Base-by-base conservation (phyloP, 1,140 invertebrate genomes). In the Goniozus legneri region DNA sequence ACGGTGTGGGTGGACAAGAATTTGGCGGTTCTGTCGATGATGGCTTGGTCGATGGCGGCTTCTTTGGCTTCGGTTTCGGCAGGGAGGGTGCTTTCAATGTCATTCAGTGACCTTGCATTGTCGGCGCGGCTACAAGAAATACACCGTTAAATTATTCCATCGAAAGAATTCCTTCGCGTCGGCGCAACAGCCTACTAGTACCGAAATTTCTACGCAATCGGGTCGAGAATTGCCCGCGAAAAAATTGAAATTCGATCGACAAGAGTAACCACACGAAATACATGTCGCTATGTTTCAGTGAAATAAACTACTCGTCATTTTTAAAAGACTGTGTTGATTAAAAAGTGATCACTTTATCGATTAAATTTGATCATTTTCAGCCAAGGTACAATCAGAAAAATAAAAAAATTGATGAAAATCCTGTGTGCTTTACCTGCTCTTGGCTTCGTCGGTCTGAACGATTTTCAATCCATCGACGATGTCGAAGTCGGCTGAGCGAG, bases 1-100 rank as follows among this genome's bases (percentile, higher is more conserved):
- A 90, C 78, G 12, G 87, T 88, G 69, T 89, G 87, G 41, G 84
- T 85, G 51, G 86, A 82, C 37, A 91, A 77, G 78, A 89, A 89
- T 47, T 83, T 81, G 45, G 84, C 80, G 21, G 87, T 79, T 33
- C 83, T 81, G 56, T 91, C 87, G 15, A 87, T 71, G 20, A 91
- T 75, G 38, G 87, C 80, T n/a, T 82, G 81, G 55, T 91, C 86
- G 3, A 91, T 80, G 40, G 84, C 83, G n/a, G 83, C 77, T 70
- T 91, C 87, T 47, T 85, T 80, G 12, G 84, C 84, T 54, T 83
- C 81, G 13, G 79, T 76, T 58, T 89, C 85, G 8, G 81, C 78
- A 16, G 87, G 82, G 40, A 89, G 69, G 14, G 60, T 62, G 21
- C 69, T 71, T 58, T 80, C 78, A 46, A 79, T 67, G 42, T 80